Conservation (phyloP, 2,888 invertebrate genomes). For the Brachyptera putata region DNA sequence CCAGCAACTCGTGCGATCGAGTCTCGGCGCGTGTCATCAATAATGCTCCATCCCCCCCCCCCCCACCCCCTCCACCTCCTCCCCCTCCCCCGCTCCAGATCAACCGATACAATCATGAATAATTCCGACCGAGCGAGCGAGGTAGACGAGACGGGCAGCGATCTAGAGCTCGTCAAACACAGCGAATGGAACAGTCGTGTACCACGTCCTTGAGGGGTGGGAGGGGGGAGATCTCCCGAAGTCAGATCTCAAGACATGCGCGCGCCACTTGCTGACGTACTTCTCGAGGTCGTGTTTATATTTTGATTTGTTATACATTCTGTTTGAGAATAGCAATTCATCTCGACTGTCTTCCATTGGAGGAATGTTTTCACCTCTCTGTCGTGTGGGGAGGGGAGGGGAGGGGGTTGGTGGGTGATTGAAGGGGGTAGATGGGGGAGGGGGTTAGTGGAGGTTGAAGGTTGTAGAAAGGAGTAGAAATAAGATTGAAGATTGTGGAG, state of each 20-base stretch:
- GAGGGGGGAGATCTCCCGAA: too few species aligned
- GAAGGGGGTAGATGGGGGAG: too few species aligned
- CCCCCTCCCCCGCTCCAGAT: neutral
- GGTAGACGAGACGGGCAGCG: neutral
- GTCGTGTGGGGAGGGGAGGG: too few species aligned
- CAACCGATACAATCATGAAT: slow-evolving; percentile 6
- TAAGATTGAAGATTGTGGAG: too few species aligned
- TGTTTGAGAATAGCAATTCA: neutral
- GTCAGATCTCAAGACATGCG: too few species aligned
- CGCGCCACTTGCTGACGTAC: neutral
- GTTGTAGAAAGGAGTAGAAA: too few species aligned
- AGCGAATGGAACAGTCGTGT: neutral
- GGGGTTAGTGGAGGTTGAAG: too few species aligned
- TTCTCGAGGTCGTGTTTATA: neutral
- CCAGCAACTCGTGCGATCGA: neutral
- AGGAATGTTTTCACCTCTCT: too few species aligned
- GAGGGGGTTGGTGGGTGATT: too few species aligned
- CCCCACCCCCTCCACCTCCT: neutral
- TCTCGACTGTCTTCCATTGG: neutral
- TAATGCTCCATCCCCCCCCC: neutral
- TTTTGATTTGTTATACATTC: neutral
- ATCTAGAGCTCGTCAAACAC: neutral
- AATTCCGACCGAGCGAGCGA: neutral
- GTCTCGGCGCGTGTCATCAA: slow-evolving; percentile 1
- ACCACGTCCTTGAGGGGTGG: too few species aligned